phyloP scores from a whole-genome alignment of 2,797 vertebrate species.

The Oophaga sylvatica region DNA sequence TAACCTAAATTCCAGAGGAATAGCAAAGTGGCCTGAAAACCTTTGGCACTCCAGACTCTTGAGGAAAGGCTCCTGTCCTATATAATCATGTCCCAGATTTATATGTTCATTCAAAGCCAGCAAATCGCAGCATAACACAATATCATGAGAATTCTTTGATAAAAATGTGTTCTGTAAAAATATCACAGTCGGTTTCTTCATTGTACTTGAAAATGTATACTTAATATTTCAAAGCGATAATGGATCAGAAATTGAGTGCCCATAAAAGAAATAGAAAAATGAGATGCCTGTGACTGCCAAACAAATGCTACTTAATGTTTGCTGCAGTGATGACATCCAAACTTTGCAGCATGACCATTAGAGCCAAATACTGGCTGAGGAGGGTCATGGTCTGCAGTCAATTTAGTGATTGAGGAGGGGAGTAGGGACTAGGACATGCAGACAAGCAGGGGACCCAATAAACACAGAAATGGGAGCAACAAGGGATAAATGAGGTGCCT shows the following conservation, averaged over 20 bases:
- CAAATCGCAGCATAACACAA: background rate
- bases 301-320: background rate
- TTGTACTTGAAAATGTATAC: background rate
- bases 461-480: too few relatives aligned
- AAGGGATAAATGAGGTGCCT: too few relatives aligned
- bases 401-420: too few relatives aligned
- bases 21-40: slow-evolving; percentile 23
- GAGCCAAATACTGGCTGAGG: too few relatives aligned
- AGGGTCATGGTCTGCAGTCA: too few relatives aligned
- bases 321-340: too few relatives aligned
- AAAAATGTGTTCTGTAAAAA: slow-evolving; percentile 12
- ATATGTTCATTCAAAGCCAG: slow-evolving; percentile 6
- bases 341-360: too few relatives aligned
- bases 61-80: slow-evolving; percentile 34
- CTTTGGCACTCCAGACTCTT: slow-evolving; percentile 20
- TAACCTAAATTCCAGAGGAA: slow-evolving; percentile 33
- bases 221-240: background rate
- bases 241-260: background rate
- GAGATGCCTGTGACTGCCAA: too few relatives aligned
- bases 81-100: slow-evolving; percentile 48
- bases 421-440: too few relatives aligned
- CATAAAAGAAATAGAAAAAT: background rate
- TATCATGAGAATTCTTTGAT: background rate
- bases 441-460: too few relatives aligned
- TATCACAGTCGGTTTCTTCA: background rate